Conservation (phyloP, 2,888 invertebrate species). For the Drosophila rubida region DNA sequence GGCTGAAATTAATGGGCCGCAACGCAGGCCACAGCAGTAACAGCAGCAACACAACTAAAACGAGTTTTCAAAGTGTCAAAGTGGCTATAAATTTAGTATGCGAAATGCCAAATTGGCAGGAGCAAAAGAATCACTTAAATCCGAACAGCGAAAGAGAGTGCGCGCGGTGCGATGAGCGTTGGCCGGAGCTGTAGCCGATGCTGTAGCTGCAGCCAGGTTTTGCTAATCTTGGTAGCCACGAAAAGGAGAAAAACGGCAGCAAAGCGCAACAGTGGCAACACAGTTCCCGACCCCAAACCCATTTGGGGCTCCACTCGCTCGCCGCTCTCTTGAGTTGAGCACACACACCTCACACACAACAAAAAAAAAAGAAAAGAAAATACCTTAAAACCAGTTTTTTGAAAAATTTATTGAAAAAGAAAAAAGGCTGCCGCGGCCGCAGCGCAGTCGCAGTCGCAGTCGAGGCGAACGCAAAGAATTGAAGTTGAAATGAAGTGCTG, state of each 20-base stretch:
- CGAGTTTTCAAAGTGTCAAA: constrained; percentile 75
- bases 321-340: constrained; percentile 23
- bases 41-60: constrained; percentile 43
- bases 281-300: constrained; percentile 58
- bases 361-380: constrained; percentile 68
- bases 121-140: constrained; percentile 76
- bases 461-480: constrained; percentile 54
- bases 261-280: constrained; percentile 67
- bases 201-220: constrained; percentile 35
- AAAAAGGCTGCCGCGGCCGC: constrained; percentile 45
- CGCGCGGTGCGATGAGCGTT: constrained; percentile 21
- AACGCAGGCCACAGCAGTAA: constrained; percentile 17
- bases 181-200: neutral
- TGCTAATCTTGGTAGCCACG: constrained; percentile 74
- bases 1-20: constrained; percentile 59
- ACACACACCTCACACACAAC: constrained; percentile 6
- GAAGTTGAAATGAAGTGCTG: constrained; percentile 73
- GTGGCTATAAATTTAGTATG: constrained; percentile 63
- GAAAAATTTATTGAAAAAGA: constrained; percentile 71
- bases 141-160: constrained; percentile 26
- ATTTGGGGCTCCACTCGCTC: constrained; percentile 32
- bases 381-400: constrained; percentile 83
- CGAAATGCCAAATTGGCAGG: constrained; percentile 63
- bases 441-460: constrained; percentile 13
- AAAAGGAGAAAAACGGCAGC: constrained; percentile 65